These are phyloP conservation scores for Sebastes nivosus DNA, from an alignment of 2,797 vertebrate species.

Conservation along the genomic window DNA sequence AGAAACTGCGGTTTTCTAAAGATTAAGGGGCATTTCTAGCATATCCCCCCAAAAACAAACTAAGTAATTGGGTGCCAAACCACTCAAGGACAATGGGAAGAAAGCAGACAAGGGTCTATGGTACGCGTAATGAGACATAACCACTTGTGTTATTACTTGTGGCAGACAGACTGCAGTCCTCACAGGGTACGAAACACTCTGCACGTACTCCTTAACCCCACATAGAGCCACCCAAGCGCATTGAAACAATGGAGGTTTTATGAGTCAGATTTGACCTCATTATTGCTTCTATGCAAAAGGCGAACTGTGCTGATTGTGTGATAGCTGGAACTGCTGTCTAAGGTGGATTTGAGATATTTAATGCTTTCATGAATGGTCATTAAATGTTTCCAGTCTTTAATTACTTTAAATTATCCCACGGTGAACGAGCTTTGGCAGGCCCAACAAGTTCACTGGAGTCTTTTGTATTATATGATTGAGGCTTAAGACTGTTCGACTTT, in stretches of 20 bases:
- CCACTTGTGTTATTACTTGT: conserved; percentile 54
- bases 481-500: neutral
- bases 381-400: conserved; percentile 38
- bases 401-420: conserved; percentile 11
- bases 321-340: conserved; percentile 44
- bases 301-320: conserved; percentile 50
- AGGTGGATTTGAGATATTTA: conserved; percentile 53
- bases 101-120: conserved; percentile 45
- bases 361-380: conserved; percentile 30
- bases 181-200: conserved; percentile 16
- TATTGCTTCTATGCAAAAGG: conserved; percentile 43
- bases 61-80: conserved; percentile 66
- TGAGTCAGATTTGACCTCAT: conserved; percentile 55
- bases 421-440: neutral
- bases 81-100: conserved; percentile 67
- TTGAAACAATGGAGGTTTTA: conserved; percentile 56
- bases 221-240: conserved; percentile 12
- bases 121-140: conserved; percentile 67
- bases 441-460: neutral
- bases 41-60: conserved; percentile 60
- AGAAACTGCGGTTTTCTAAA: conserved; percentile 52
- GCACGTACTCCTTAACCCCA: conserved; percentile 42
- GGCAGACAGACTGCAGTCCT: conserved; percentile 43
- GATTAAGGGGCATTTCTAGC: conserved; percentile 64
- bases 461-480: neutral